Evolutionary conservation across 2,888 invertebrate species (phyloP), one percentile per base, ranked within the genome.

Genomic region (Drosophila stalkeri): DNA sequence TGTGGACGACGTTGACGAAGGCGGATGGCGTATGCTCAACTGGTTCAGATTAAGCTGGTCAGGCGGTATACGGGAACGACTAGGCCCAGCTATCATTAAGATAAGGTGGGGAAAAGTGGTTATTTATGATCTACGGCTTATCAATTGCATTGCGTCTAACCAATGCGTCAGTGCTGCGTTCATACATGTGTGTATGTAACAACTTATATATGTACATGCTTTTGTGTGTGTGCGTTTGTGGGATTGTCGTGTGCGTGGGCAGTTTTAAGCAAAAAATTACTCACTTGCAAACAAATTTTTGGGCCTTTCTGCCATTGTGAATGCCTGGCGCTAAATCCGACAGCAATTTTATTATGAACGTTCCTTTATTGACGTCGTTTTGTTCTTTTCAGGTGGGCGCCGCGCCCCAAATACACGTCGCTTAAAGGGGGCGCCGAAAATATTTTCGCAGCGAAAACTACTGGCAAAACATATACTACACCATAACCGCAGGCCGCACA

Each of bases 241-340:
- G 44, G 49, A 44, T 46, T 61, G 51, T 49, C 62, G 47, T 63
- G 54, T 86, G 84, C 71, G 89, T 88, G 72, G 74, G 72, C 70
- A 72, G 75, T 52, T 61, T 60, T 47, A 46, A 46, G 62, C 31
- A 68, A 41, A 74, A 56, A 56, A 73, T 74, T 85, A 85, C 86
- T 90, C 81, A 92, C 92, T 91, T 67, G 90, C 86, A 77, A 92
- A 91, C 66, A 93, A 90, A 90, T 91, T 92, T 76, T 91, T 93
- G 65, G 93, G 93, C 80, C 93, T 92, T 86, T 93, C 93, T 70
- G 92, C 92, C 92, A 93, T 92, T 80, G 62, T 81, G 39, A 43
- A 23, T 47, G 20, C 43, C 61, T 72, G 43, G 16, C 61, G 59
- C 67, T 56, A 37, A 23, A 59, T 9, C 46, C 18, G 39, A 51